A percentile compares a stretch with the other conserved stretches of the same genome.
phyloP scores from a whole-genome alignment of 2,113 vertebrate genomes.

The Cacatua alba region DNA sequence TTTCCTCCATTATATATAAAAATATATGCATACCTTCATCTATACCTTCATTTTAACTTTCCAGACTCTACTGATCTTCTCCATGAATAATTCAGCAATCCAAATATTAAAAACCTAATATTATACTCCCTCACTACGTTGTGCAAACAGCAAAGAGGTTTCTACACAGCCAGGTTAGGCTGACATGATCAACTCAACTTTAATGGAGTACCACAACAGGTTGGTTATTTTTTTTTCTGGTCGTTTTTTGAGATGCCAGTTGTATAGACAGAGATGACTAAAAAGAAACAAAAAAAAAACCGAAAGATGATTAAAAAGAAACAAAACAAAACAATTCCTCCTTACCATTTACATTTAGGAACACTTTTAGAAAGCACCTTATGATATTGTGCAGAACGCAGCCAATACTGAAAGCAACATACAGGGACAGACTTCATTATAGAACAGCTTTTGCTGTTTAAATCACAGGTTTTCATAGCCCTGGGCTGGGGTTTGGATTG shows the following conservation, averaged over 20 bases:
- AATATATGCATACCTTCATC: not conserved
- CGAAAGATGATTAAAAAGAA: not conserved
- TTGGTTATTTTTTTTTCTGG: not conserved
- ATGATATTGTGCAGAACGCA: not conserved
- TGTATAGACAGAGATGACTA: not conserved
- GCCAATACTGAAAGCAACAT: not conserved
- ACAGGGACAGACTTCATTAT: not conserved
- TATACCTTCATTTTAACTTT: not conserved
- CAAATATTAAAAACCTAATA: not conserved
- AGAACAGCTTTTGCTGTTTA: not conserved
- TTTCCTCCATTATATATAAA: not conserved
- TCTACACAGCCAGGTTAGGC: not conserved
- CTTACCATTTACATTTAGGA: not conserved
- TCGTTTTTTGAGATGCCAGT: not conserved
- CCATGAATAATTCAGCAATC: not conserved
- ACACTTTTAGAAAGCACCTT: not conserved
- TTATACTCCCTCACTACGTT: not conserved
- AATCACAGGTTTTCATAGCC: not conserved
- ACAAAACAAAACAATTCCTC: not conserved
- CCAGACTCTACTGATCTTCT: not conserved
- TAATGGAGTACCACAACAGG: not conserved
- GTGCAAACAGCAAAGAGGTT: not conserved
- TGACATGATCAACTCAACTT: rapidly evolving
- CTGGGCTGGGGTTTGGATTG: not conserved
- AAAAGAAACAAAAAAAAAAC: not conserved